Conservation (phyloP, 2,888 invertebrate species). For the Baronia brevicornis region DNA sequence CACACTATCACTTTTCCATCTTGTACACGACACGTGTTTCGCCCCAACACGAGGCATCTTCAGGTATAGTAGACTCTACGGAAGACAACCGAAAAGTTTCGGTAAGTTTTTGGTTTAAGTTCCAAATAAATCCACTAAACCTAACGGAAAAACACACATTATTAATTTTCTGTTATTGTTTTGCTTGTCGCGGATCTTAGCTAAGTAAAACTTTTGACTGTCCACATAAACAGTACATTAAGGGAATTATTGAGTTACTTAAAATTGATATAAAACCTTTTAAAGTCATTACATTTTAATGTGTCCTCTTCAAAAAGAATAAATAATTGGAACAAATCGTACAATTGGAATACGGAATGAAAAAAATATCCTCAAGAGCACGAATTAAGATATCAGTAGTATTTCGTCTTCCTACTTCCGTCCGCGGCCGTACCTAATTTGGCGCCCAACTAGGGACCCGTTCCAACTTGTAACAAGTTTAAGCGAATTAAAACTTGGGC, state of each 20-base stretch:
- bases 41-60: no score
- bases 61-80: no score
- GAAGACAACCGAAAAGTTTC: no score
- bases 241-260: not conserved
- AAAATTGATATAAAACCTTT: not conserved
- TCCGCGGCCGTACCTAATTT: constrained; percentile 61
- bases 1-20: no score
- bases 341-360: constrained; percentile 31
- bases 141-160: no score
- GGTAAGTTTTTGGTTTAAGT: no score
- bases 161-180: no score
- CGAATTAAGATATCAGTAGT: constrained; percentile 67
- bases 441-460: constrained; percentile 66
- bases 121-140: no score
- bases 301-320: constrained; percentile 22
- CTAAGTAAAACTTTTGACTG: no score
- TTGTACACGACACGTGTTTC: no score
- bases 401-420: constrained; percentile 44
- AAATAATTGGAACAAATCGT: constrained; percentile 38
- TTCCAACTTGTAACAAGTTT: constrained; percentile 72
- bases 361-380: constrained; percentile 42
- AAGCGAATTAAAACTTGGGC: constrained; percentile 73
- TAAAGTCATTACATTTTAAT: constrained; percentile 10
- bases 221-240: no score
- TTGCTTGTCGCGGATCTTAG: no score